Percentiles rank a stretch among this genome's conserved stretches.
Evolutionary conservation across 2,888 invertebrate species (phyloP).

Genomic region (Chrysotoxum bicinctum): DNA sequence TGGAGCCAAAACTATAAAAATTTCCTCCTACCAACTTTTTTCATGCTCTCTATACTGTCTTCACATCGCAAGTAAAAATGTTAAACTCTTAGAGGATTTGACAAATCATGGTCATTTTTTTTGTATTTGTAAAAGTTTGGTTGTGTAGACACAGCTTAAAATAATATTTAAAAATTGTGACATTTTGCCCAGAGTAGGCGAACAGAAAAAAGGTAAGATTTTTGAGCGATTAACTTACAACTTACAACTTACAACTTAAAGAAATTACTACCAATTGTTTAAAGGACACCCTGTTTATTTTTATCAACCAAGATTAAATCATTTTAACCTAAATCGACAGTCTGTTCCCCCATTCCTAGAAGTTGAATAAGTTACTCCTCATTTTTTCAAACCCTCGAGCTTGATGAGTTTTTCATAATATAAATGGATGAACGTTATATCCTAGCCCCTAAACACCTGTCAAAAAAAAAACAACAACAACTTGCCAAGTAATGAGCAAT

Average conservation of each 20-base stretch:
- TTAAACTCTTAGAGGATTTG: too few relatives aligned
- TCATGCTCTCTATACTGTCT: too few relatives aligned
- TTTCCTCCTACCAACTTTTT: too few relatives aligned
- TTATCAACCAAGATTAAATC: not conserved
- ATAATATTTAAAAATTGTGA: too few relatives aligned
- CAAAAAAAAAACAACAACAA: not conserved
- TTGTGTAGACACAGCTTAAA: too few relatives aligned
- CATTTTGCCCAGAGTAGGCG: too few relatives aligned
- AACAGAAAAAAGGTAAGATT: too few relatives aligned
- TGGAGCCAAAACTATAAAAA: too few relatives aligned
- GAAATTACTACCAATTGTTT: not conserved
- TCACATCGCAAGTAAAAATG: too few relatives aligned
- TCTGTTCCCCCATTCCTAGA: not conserved
- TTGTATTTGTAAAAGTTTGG: too few relatives aligned
- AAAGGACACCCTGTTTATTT: not conserved
- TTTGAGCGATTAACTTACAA: too few relatives aligned
- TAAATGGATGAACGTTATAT: slow-evolving; percentile 15
- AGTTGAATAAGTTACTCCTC: not conserved
- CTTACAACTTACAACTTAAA: not conserved
- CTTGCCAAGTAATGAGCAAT: slow-evolving; percentile 20
- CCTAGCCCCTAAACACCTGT: slow-evolving; percentile 3
- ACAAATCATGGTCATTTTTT: too few relatives aligned
- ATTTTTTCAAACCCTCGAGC: slow-evolving; percentile 6
- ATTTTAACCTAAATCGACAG: not conserved
- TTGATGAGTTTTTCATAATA: slow-evolving; percentile 15